Evolutionary conservation across 2,113 vertebrate genomes (phyloP).

Genomic region (Pelusios castaneus): DNA sequence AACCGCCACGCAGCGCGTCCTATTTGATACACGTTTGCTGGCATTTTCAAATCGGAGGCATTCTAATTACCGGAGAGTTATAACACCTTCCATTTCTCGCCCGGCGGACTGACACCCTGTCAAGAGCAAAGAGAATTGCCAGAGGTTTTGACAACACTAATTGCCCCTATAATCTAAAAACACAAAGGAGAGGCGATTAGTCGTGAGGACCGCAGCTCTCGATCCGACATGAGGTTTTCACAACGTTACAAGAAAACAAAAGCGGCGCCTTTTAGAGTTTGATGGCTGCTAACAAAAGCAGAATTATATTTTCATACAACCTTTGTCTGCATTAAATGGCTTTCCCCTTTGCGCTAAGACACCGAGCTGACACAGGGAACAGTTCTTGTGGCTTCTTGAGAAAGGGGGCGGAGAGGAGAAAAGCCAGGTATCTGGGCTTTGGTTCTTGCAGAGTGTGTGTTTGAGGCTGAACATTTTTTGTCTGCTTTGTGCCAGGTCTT

Average conservation of each 20-base stretch:
- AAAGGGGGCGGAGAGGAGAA: slow-evolving; percentile 32
- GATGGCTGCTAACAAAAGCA: slow-evolving; percentile 79
- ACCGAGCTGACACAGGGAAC: slow-evolving; percentile 26
- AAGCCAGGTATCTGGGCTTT: neutral
- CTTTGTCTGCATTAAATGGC: slow-evolving; percentile 74
- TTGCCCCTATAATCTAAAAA: slow-evolving; percentile 81
- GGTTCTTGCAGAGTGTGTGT: neutral
- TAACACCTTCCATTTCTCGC: slow-evolving; percentile 79
- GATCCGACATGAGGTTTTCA: slow-evolving; percentile 79
- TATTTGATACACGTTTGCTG: slow-evolving; percentile 59
- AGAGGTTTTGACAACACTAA: slow-evolving; percentile 81
- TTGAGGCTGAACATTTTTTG: neutral
- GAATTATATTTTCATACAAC: slow-evolving; percentile 81
- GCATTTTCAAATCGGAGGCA: slow-evolving; percentile 78
- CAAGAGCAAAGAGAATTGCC: slow-evolving; percentile 79
- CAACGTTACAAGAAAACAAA: slow-evolving; percentile 80
- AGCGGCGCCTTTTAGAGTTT: slow-evolving; percentile 76
- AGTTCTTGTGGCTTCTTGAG: neutral
- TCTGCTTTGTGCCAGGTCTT: neutral
- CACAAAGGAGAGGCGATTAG: slow-evolving; percentile 80
- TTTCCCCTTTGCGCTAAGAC: neutral
- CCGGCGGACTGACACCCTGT: slow-evolving; percentile 78
- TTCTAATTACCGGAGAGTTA: slow-evolving; percentile 79
- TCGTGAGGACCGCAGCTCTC: slow-evolving; percentile 76
- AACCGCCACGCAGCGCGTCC: slow-evolving; percentile 19